Conservation (phyloP, 2,888 invertebrate species). For the Agriopis marginaria region DNA sequence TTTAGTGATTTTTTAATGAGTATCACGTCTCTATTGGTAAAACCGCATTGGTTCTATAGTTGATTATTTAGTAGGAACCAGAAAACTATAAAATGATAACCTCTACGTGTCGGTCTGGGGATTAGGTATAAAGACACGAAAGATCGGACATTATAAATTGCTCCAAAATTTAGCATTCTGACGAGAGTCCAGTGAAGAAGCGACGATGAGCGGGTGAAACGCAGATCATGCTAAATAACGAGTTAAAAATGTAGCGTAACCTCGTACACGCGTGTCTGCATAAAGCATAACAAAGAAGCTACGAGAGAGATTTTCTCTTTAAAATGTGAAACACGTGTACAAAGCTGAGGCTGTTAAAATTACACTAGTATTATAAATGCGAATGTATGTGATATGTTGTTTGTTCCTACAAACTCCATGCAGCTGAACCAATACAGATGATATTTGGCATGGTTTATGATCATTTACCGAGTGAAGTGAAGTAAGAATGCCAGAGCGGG, state of each 20-base stretch:
- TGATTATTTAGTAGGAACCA: background rate
- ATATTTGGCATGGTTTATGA: too few species aligned
- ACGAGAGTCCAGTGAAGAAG: constrained; percentile 60
- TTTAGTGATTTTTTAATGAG: too few species aligned
- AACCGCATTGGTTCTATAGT: too few species aligned
- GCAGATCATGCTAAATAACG: constrained; percentile 72
- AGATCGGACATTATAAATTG: constrained; percentile 50
- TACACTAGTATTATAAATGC: background rate
- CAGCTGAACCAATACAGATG: too few species aligned
- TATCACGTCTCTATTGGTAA: too few species aligned
- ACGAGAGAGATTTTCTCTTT: background rate
- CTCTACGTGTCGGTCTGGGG: background rate
- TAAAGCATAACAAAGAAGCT: constrained; percentile 12
- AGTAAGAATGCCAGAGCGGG: too few species aligned
- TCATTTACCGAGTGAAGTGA: too few species aligned
- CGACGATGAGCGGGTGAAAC: constrained; percentile 66
- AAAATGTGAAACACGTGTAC: background rate
- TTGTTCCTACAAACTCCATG: too few species aligned
- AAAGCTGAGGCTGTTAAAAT: background rate
- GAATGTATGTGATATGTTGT: too few species aligned
- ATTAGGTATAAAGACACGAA: constrained; percentile 34
- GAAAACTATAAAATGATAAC: background rate
- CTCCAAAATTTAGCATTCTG: constrained; percentile 55
- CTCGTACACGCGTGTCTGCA: constrained; percentile 23
- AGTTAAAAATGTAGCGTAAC: constrained; percentile 71